Evolutionary conservation across 2,797 vertebrate genomes (phyloP).

Genomic region (Sarcoramphus papa): DNA sequence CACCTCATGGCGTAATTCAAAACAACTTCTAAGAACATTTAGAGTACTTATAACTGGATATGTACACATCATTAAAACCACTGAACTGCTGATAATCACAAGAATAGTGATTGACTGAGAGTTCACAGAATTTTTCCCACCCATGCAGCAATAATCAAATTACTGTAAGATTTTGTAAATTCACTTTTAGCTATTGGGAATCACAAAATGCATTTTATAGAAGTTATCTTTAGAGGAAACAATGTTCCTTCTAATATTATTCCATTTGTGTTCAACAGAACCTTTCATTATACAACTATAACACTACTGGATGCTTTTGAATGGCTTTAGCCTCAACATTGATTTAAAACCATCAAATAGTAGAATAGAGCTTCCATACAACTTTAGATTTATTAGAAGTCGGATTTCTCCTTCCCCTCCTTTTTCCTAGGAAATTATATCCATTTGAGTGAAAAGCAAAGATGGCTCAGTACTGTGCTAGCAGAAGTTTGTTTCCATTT

Average conservation of each 20-base stretch:
- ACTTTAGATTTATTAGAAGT: not conserved
- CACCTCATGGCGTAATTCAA: not conserved
- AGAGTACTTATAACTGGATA: not conserved
- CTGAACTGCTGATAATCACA: not conserved
- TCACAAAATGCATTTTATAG: not conserved
- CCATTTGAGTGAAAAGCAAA: not conserved
- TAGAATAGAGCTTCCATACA: not conserved
- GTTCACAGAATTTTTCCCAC: not conserved
- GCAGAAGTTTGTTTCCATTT: not conserved
- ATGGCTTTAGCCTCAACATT: not conserved
- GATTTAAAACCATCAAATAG: not conserved
- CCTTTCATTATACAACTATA: not conserved
- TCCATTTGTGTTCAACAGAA: not conserved
- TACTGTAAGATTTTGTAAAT: not conserved
- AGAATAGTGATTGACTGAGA: not conserved
- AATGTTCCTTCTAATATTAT: not conserved
- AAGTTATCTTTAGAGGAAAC: not conserved
- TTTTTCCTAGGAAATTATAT: not conserved
- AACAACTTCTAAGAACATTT: not conserved
- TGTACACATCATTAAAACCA: not conserved
- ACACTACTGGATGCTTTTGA: not conserved
- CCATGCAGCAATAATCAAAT: not conserved
- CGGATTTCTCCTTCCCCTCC: not conserved
- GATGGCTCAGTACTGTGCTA: accelerated
- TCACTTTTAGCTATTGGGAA: not conserved